A percentile compares a stretch with the other conserved stretches of the same genome.
Evolutionary conservation across 1,140 invertebrate genomes (phyloP).

Genomic region (Drosophila murphyi): DNA sequence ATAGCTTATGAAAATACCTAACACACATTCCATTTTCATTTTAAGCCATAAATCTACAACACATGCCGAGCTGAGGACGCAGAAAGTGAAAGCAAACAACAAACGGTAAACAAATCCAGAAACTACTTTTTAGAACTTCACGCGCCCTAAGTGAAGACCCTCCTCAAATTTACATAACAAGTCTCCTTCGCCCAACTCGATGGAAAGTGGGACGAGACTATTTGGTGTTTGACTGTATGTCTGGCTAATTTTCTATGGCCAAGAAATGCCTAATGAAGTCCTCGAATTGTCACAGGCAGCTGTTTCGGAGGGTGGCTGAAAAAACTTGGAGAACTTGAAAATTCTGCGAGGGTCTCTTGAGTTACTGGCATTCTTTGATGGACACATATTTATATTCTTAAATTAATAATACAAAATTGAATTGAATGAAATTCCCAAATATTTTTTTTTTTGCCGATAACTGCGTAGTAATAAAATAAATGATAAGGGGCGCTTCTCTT

Average conservation of each 20-base stretch:
- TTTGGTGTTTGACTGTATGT: constrained; percentile 27
- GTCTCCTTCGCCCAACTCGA: background rate
- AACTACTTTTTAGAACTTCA: constrained; percentile 58
- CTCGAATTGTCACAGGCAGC: constrained; percentile 36
- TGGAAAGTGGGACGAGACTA: background rate
- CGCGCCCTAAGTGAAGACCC: constrained; percentile 26
- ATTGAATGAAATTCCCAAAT: background rate
- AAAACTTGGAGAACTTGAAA: constrained; percentile 10
- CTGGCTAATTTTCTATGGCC: constrained; percentile 51
- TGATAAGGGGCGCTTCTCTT: too few relatives aligned
- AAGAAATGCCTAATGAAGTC: constrained; percentile 58
- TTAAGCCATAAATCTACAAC: constrained; percentile 68
- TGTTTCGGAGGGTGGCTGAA: constrained; percentile 6
- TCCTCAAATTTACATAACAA: constrained; percentile 53
- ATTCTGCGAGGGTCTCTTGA: background rate
- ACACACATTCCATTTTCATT: constrained; percentile 55
- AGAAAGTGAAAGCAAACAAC: constrained; percentile 35
- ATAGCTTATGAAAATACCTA: constrained; percentile 50
- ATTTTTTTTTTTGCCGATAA: too few relatives aligned
- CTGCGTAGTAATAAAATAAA: too few relatives aligned
- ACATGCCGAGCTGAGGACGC: constrained; percentile 44
- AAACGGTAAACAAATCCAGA: constrained; percentile 44
- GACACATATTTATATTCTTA: background rate
- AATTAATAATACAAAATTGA: constrained; percentile 4
- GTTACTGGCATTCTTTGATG: background rate